Evolutionary conservation across 2,888 invertebrate species (phyloP).

Genomic region (Mechanitis mazaeus): DNA sequence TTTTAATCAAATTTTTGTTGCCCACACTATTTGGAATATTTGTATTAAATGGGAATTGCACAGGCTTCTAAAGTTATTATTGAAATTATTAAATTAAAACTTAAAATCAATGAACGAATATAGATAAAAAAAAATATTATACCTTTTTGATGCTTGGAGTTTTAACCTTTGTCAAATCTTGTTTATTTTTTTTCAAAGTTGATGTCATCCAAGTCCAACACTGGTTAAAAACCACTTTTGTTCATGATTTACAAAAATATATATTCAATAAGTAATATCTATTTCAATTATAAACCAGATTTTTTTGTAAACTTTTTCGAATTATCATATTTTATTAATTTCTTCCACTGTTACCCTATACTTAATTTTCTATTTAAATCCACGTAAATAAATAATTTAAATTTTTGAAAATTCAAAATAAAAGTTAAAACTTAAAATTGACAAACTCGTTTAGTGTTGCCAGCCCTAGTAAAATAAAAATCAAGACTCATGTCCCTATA

Average conservation of each 20-base stretch:
- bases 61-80: conserved; percentile 13
- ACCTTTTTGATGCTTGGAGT: conserved; percentile 24
- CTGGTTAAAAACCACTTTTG: conserved; percentile 63
- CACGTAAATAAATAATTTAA: too few relatives aligned
- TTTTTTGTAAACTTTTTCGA: conserved; percentile 13
- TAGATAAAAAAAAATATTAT: conserved; percentile 11
- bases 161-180: conserved; percentile 22
- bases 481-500: too few relatives aligned
- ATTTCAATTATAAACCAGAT: neutral
- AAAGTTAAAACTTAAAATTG: too few relatives aligned
- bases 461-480: too few relatives aligned
- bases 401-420: too few relatives aligned
- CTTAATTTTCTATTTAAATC: too few relatives aligned
- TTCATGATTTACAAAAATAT: conserved; percentile 35
- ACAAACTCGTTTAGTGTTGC: too few relatives aligned
- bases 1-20: conserved; percentile 76
- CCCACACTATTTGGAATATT: conserved; percentile 16
- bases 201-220: conserved; percentile 57
- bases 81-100: conserved; percentile 6
- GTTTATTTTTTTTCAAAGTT: conserved; percentile 39
- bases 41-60: neutral
- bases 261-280: conserved; percentile 5
- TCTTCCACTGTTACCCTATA: too few relatives aligned
- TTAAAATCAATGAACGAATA: conserved; percentile 9
- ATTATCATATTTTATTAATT: conserved; percentile 13